A percentile compares a stretch with the other conserved stretches of the same genome.
Evolutionary conservation across 2,888 invertebrate genomes (phyloP).

Genomic region (Lampropteryx suffumata): DNA sequence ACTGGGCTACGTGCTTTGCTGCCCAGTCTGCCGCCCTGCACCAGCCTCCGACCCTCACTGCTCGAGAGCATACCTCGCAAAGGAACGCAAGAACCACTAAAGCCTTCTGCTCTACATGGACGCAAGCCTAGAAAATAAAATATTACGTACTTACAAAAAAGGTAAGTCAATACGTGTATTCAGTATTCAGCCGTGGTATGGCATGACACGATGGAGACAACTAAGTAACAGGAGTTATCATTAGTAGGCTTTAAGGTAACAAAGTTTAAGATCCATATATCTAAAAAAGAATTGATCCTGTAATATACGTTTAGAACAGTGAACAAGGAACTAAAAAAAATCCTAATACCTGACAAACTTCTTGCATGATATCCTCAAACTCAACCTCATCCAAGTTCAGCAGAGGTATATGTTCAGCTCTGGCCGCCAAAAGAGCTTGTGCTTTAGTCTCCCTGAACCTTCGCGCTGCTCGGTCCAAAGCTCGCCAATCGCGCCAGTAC

Average conservation of each 20-base stretch:
- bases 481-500: slow-evolving; percentile 78
- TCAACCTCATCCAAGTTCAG: slow-evolving; percentile 79
- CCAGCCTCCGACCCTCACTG: slow-evolving; percentile 73
- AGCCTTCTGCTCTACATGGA: slow-evolving; percentile 80
- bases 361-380: slow-evolving; percentile 82
- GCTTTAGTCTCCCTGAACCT: slow-evolving; percentile 78
- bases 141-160: too few relatives aligned
- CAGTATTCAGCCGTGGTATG: too few relatives aligned
- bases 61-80: slow-evolving; percentile 80
- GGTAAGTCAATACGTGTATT: too few relatives aligned
- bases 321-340: too few relatives aligned
- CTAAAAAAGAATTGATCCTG: too few relatives aligned
- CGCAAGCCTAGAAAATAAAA: slow-evolving; percentile 68
- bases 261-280: too few relatives aligned
- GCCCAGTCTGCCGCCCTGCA: slow-evolving; percentile 83
- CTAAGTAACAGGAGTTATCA: too few relatives aligned
- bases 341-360: slow-evolving; percentile 80
- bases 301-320: too few relatives aligned
- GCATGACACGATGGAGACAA: too few relatives aligned
- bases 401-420: slow-evolving; percentile 77
- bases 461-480: slow-evolving; percentile 71
- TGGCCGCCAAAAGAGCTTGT: slow-evolving; percentile 69
- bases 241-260: too few relatives aligned
- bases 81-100: slow-evolving; percentile 82
- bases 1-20: slow-evolving; percentile 78